These are phyloP conservation scores for Epinephelus fuscoguttatus DNA, from an alignment of 2,113 vertebrate species.

Conservation along the genomic window DNA sequence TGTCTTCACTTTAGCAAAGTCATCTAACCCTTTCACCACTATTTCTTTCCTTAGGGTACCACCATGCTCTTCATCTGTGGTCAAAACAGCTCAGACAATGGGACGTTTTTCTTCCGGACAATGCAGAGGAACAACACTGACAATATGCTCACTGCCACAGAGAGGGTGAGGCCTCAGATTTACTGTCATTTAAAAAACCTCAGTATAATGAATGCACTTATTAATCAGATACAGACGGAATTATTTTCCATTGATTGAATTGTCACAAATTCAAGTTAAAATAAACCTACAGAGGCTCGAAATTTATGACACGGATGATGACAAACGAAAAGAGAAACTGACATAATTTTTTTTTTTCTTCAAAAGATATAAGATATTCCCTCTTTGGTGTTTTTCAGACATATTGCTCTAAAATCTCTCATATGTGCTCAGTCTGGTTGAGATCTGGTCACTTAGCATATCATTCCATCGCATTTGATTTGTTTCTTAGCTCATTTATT, in stretches of 20 bases:
- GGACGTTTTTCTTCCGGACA: constrained; percentile 9
- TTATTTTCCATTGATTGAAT: too few relatives aligned
- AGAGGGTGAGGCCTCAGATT: constrained; percentile 28
- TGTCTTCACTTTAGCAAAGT: not conserved
- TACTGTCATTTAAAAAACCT: not conserved
- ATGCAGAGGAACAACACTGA: accelerated
- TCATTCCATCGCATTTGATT: not conserved
- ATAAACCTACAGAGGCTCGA: too few relatives aligned
- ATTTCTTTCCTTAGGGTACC: constrained; percentile 24
- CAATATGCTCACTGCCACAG: accelerated
- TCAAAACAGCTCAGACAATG: not conserved
- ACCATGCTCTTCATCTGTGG: constrained; percentile 48
- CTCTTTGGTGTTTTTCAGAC: too few relatives aligned
- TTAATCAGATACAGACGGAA: too few relatives aligned
- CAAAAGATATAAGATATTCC: too few relatives aligned
- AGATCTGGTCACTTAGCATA: not conserved
- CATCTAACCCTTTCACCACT: not conserved
- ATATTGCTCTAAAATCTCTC: not conserved
- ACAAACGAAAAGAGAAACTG: too few relatives aligned
- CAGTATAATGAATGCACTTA: too few relatives aligned
- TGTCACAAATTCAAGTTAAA: too few relatives aligned
- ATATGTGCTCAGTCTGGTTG: not conserved
- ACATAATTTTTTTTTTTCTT: too few relatives aligned
- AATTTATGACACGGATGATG: too few relatives aligned
- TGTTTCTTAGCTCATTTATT: too few relatives aligned